Evolutionary conservation across 2,797 vertebrate species (phyloP), one percentile per base, ranked within the genome.

Genomic region (Liasis olivaceus): DNA sequence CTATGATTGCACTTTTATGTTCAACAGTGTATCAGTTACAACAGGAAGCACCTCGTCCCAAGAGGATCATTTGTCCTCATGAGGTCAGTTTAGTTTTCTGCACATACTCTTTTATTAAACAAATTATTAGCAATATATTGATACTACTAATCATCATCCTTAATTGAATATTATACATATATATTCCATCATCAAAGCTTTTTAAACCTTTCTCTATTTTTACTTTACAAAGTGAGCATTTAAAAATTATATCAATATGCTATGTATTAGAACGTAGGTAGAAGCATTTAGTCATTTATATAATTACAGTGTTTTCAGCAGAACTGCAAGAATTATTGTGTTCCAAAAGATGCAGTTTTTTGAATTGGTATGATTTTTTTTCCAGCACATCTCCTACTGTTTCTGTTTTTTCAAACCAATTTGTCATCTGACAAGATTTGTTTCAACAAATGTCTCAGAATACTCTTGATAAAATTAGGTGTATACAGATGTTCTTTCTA

Each of bases 1-100:
- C 96, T 93, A 92, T 95, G 93, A 95, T 93, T 94, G 69, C 86
- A 28, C 95, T 96, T 96, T 95, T 95, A 85, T 96, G 59, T 98
- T 97, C 96, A 95, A 96, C 98, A 99, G 99, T 99, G 96, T 99
- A 99, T 98, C 99, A 99, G 95, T 97, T 99, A 93, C 99, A 99
- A 97, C 99, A 99, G 97, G 99, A 99, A 96, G 98, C 99, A 4
- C 98, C 98, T 8, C 98, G 98, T 95, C 99, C 99, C 98, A 99
- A 99, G 98, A 99, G 99, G 98, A 98, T 99, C 96, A 98, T 98
- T 93, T 99, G 98, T 98, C 98, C 99, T 96, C 98, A 98, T 94
- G 99, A 99, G 99, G 99, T 99, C 94, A 98, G 99, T 98, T 95
- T 90, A 93, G 93, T 90, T 94, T 96, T 94, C 7, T 6, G 88